Percentiles rank a stretch among this genome's conserved stretches.
These are phyloP conservation scores for Oxystoma pomonae DNA, from an alignment of 2,888 invertebrate genomes.

Conservation along the genomic window DNA sequence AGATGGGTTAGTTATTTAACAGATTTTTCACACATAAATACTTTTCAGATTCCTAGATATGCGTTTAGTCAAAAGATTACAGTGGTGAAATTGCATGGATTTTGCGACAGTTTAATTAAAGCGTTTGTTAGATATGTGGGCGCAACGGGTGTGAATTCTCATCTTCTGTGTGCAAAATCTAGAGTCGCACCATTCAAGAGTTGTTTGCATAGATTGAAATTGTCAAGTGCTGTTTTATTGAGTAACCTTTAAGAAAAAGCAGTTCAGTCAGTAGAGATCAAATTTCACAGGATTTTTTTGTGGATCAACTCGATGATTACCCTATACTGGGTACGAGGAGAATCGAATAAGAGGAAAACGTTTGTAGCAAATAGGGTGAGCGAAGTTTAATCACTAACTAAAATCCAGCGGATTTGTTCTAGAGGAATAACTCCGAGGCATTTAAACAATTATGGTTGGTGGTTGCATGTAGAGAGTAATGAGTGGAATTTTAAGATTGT, in stretches of 20 bases:
- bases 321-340: background rate
- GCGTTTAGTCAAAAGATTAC: no score
- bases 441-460: background rate
- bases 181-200: no score
- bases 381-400: slow-evolving; percentile 2
- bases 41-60: no score
- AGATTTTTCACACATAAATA: no score
- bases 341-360: background rate
- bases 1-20: no score
- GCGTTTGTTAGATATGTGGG: no score
- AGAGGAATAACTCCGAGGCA: background rate
- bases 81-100: background rate
- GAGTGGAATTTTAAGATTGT: background rate
- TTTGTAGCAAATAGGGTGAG: slow-evolving; percentile 8
- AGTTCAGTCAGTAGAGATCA: background rate
- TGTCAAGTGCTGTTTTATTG: background rate
- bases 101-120: background rate
- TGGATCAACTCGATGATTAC: background rate
- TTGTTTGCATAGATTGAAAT: no score
- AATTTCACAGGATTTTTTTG: background rate
- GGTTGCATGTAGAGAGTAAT: no score
- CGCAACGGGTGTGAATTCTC: background rate
- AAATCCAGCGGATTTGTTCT: slow-evolving; percentile 12
- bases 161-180: background rate
- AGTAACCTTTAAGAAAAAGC: background rate